Base-by-base conservation (phyloP, 2,888 invertebrate species). In the Melieria crassipennis region DNA sequence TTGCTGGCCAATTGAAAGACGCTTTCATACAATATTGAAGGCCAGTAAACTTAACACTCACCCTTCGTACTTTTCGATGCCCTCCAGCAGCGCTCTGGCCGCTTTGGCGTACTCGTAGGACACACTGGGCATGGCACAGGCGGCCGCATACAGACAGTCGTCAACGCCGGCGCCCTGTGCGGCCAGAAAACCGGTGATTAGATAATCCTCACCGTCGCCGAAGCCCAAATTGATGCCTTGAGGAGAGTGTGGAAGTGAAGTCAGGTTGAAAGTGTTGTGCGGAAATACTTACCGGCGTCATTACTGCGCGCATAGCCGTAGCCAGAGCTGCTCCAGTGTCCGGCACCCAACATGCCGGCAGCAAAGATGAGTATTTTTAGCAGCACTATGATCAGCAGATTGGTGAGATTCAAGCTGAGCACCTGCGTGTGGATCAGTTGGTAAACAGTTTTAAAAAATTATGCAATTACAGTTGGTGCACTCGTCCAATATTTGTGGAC, bases 311-410 rank as follows among this genome's bases (percentile, higher is more conserved):
- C 76, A 74, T 82, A 79, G 89, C 81, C 80, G 74, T 84, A 81
- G 13, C 87, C 89, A 77, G 88, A 88, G 47, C 83, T 79, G 64
- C 82, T 91, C 90, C 91, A 91, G n/a, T 90, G 90, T 0, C 92
- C 92, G 1, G 91, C 91, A 6, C 93, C 94, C 79, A 93, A 88
- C 79, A 94, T 91, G 0, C 94, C 94, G 10, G 94, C 94, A 0
- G 94, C 93, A 79, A 94, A 91, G 74, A 95, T 93, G 7, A 95
- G 87, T 0, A 93, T 93, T 87, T 95, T 95, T 73, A 96, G 87
- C 47, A 96, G 89, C 65, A 95, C 88, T 70, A 95, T 88, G 73
- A 95, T 92, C 62, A 95, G 88, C 75, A 95, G 86, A 84, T 95
- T 95, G 0, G 94, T 94, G 71, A 95, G 86, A 87, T 95, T 95